Percentiles rank a stretch among this genome's conserved stretches.
These are phyloP conservation scores for Tenthredo livida DNA, from an alignment of 2,888 invertebrate species.

Conservation along the genomic window DNA sequence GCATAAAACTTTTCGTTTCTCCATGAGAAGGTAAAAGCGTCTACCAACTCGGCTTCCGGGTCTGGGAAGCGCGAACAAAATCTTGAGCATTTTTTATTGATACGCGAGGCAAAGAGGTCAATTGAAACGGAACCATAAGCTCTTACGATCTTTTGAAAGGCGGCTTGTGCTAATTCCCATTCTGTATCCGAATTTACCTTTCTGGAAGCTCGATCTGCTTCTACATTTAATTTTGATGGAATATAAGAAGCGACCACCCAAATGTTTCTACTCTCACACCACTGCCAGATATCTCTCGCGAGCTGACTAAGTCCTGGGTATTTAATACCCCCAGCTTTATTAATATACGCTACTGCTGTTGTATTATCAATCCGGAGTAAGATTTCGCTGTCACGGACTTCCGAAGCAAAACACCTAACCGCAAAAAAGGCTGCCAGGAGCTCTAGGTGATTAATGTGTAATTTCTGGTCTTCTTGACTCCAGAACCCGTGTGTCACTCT, in stretches of 20 bases:
- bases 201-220: slow-evolving; percentile 14
- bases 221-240: neutral
- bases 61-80: slow-evolving; percentile 57
- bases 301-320: neutral
- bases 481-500: slow-evolving; percentile 36
- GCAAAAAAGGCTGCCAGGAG: slow-evolving; percentile 57
- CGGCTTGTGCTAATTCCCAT: slow-evolving; percentile 56
- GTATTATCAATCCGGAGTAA: slow-evolving; percentile 62
- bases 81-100: slow-evolving; percentile 55
- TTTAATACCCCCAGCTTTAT: neutral
- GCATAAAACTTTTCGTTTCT: slow-evolving; percentile 54
- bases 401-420: slow-evolving; percentile 57
- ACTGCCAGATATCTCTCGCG: slow-evolving; percentile 3
- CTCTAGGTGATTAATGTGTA: slow-evolving; percentile 40
- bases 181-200: slow-evolving; percentile 57
- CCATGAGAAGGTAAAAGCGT: slow-evolving; percentile 59
- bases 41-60: slow-evolving; percentile 55
- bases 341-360: slow-evolving; percentile 57
- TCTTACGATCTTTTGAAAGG: slow-evolving; percentile 48
- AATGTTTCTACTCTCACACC: slow-evolving; percentile 4
- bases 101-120: slow-evolving; percentile 59
- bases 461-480: neutral
- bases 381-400: slow-evolving; percentile 57
- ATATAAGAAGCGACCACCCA: slow-evolving; percentile 23
- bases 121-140: slow-evolving; percentile 52